These are phyloP conservation scores for Archips crataeganus DNA, from an alignment of 2,888 invertebrate species.

Conservation along the genomic window DNA sequence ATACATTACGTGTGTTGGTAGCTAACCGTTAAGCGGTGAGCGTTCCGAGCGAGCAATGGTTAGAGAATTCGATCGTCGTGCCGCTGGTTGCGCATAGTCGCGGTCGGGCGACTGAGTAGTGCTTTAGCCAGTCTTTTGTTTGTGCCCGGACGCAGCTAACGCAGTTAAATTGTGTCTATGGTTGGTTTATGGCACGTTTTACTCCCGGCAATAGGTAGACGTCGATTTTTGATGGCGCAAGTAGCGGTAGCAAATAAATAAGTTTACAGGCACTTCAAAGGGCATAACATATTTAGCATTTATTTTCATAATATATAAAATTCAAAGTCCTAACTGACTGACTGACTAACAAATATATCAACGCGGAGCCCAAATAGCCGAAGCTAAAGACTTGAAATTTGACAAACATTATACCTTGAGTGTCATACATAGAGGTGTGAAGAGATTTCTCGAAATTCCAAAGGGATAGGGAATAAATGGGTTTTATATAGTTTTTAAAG, in stretches of 20 bases:
- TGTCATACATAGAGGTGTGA: too few relatives aligned
- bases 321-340: too few relatives aligned
- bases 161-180: conserved; percentile 7
- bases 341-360: too few relatives aligned
- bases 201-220: neutral
- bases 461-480: too few relatives aligned
- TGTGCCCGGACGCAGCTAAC: neutral
- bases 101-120: neutral
- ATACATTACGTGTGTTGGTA: neutral
- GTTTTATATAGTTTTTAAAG: too few relatives aligned
- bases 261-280: neutral
- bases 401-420: too few relatives aligned
- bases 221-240: neutral
- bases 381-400: too few relatives aligned
- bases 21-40: neutral
- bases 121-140: conserved; percentile 27
- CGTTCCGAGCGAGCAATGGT: neutral
- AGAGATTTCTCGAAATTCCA: too few relatives aligned
- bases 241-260: neutral
- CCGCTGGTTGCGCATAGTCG: neutral
- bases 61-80: neutral
- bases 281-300: neutral
- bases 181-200: conserved; percentile 8
- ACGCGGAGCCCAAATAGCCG: too few relatives aligned
- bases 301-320: too few relatives aligned